Base-by-base conservation (phyloP, 2,797 vertebrate species). In the Monodelphis domestica region DNA sequence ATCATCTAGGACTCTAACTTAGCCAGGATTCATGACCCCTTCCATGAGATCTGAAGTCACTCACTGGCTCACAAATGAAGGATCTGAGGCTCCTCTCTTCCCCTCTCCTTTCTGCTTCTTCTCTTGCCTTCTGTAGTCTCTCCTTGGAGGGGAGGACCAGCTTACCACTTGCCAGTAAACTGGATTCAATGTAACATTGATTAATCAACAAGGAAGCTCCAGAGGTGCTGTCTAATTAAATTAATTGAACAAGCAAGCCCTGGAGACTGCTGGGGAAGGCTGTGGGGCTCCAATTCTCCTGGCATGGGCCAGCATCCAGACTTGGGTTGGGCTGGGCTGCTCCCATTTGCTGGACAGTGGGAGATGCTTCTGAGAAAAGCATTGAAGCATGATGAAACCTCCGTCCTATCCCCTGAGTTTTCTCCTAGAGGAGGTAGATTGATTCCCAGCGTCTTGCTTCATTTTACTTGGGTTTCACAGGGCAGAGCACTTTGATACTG, bases 1-100 rank as follows among this genome's bases (percentile, higher is more conserved):
- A 91, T 89, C 26, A 24, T 28, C 12, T 91, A 15, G 84, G 53
- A 91, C 30, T 94, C 17, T 92, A 91, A 93, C 53, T 93, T 56
- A 52, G n/a, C 93, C 50, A 54, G 88, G 92, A 54, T 53, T 90
- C 51, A 70, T 1, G 52, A 55, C 12, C 70, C 29, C 90, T 53
- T 53, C 28, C 84, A 91, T 29, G 28, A 50, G 93, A 38, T 91
- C 88, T 91, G 54, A 63, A 33, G 88, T 90, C 87, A 51, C 29
- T 94, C 84, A 24, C 21, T 12, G 38, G 89, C 91, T 94, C 88
- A 57, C 50, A 78, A 30, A 26, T 17, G 38, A 94, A 90, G 63
- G 55, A 90, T 89, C 38, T 54, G 54, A 94, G 87, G 12, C 89
- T 24, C 6, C 21, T 45, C 26, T 9, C 50, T 21, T 26, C 70